Evolutionary conservation across 2,113 vertebrate genomes (phyloP).

Genomic region (Corythaeola cristata): DNA sequence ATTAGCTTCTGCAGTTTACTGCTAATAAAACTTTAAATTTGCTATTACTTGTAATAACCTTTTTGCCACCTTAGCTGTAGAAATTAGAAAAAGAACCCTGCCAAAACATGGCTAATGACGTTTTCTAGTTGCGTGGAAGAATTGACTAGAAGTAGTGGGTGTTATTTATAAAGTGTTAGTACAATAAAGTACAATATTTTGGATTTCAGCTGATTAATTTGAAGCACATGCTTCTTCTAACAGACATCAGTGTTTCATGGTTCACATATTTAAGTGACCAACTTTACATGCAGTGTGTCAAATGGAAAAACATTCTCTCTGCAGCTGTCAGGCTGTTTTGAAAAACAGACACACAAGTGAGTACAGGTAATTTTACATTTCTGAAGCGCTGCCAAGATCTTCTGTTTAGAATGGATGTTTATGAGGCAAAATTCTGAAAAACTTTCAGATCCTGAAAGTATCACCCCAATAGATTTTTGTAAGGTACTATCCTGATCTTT

Average conservation of each 20-base stretch:
- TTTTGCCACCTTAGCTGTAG: conserved; percentile 81
- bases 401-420: background rate
- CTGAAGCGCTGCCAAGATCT: background rate
- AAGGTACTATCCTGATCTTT: background rate
- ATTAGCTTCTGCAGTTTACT: conserved; percentile 85
- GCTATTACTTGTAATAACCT: conserved; percentile 84
- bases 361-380: conserved; percentile 4
- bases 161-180: conserved; percentile 69
- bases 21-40: conserved; percentile 88
- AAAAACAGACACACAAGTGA: background rate
- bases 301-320: background rate
- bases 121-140: conserved; percentile 68
- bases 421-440: background rate
- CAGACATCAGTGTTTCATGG: conserved; percentile 12
- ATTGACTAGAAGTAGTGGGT: conserved; percentile 55
- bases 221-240: conserved; percentile 55
- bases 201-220: conserved; percentile 58
- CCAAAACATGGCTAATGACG: conserved; percentile 74
- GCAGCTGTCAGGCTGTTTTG: conserved; percentile 15
- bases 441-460: background rate
- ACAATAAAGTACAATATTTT: conserved; percentile 9
- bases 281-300: background rate
- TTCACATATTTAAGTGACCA: conserved; percentile 22
- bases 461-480: background rate
- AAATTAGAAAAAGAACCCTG: conserved; percentile 76